Percentiles rank a stretch among this genome's conserved stretches.
Conservation (phyloP, 2,888 invertebrate genomes). For the Petrolisthes cinctipes region DNA sequence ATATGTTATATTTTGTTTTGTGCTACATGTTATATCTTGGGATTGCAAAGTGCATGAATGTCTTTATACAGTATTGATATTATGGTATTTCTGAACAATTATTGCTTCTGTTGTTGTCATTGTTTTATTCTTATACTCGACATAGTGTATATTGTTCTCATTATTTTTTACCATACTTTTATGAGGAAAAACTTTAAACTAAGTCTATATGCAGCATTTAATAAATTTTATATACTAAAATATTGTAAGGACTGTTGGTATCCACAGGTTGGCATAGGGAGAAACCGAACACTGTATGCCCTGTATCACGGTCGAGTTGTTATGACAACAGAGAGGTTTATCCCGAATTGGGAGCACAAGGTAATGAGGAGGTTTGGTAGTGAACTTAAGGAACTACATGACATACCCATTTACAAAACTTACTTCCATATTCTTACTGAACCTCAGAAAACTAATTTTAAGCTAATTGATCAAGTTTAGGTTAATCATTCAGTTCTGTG, state of each 20-base stretch:
- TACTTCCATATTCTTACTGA: constrained; percentile 85
- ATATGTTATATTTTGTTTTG: no score
- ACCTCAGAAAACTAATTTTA: constrained; percentile 26
- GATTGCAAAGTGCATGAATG: no score
- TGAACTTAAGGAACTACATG: constrained; percentile 75
- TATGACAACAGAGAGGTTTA: constrained; percentile 84
- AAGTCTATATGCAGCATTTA: background rate
- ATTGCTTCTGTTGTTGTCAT: no score
- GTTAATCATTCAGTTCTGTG: no score
- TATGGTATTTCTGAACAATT: no score
- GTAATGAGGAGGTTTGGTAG: constrained; percentile 80
- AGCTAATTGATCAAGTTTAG: constrained; percentile 48
- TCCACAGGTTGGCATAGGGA: constrained; percentile 84
- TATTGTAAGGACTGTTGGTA: background rate
- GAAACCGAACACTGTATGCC: constrained; percentile 84
- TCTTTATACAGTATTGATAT: no score
- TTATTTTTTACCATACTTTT: no score
- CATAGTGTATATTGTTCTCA: no score
- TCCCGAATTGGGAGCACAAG: constrained; percentile 82
- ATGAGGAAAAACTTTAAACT: no score
- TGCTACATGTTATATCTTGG: no score
- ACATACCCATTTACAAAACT: constrained; percentile 79
- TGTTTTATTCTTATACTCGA: no score
- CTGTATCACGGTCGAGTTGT: constrained; percentile 83
- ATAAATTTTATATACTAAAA: background rate